Conservation (phyloP, 2,888 invertebrate species). For the Apocheima hispidaria region DNA sequence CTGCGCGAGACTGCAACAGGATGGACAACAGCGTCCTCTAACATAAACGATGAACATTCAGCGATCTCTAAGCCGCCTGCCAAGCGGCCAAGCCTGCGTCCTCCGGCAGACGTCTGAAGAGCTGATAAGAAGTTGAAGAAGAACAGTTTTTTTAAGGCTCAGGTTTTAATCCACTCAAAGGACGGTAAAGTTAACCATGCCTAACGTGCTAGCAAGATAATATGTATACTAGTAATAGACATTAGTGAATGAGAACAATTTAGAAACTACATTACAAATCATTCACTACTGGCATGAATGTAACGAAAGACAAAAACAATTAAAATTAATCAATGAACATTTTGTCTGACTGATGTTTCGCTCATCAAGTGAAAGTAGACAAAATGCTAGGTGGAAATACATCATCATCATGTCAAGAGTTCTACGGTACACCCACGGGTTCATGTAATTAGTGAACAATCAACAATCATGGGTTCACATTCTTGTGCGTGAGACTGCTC, state of each 20-base stretch:
- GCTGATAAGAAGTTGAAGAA: no score
- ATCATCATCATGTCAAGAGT: slow-evolving; percentile 52
- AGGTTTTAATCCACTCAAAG: no score
- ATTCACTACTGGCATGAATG: slow-evolving; percentile 11
- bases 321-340: slow-evolving; percentile 36
- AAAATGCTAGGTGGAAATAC: slow-evolving; percentile 53
- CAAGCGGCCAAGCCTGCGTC: no score
- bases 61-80: no score
- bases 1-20: no score
- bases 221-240: not conserved
- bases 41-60: no score
- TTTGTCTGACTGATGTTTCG: slow-evolving; percentile 25
- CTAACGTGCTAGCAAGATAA: not conserved
- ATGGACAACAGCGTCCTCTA: no score
- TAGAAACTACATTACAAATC: slow-evolving; percentile 32
- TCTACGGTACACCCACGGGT: slow-evolving; percentile 37
- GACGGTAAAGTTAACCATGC: no score
- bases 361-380: slow-evolving; percentile 50
- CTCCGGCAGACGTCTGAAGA: no score
- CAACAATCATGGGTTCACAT: slow-evolving; percentile 4
- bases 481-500: slow-evolving; percentile 20
- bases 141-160: no score
- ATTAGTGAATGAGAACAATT: slow-evolving; percentile 12
- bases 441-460: slow-evolving; percentile 36
- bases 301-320: slow-evolving; percentile 27